phyloP scores from a whole-genome alignment of 2,797 vertebrate genomes.

The Sebastes cheni region DNA sequence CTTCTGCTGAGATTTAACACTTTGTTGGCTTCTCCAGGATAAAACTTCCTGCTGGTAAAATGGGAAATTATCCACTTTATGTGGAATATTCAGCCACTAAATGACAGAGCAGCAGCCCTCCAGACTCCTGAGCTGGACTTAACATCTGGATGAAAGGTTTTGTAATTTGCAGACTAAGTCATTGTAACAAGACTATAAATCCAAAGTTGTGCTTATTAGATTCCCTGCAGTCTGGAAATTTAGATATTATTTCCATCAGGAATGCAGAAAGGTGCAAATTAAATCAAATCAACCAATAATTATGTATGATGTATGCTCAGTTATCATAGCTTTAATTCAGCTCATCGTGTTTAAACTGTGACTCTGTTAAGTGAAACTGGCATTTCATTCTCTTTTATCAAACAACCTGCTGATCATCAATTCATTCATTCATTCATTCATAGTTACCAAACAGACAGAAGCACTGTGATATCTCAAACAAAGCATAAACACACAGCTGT shows the following conservation, averaged over 20 bases:
- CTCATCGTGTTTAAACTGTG: constrained; percentile 23
- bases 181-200: constrained; percentile 21
- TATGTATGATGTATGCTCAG: constrained; percentile 1
- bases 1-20: constrained; percentile 13
- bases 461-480: constrained; percentile 13
- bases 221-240: constrained; percentile 16
- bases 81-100: neutral
- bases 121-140: constrained; percentile 8
- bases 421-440: neutral
- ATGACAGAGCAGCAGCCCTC: constrained; percentile 38
- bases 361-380: neutral
- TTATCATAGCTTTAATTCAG: constrained; percentile 53
- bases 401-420: constrained; percentile 19
- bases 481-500: constrained; percentile 17
- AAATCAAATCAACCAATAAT: constrained; percentile 6
- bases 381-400: neutral
- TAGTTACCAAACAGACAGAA: constrained; percentile 19
- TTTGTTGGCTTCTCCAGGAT: constrained; percentile 11
- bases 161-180: neutral
- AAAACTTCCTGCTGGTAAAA: constrained; percentile 17
- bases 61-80: neutral
- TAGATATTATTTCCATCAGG: neutral
- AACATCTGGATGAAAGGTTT: constrained; percentile 21
- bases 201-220: constrained; percentile 40
- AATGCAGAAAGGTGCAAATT: neutral